Base-by-base conservation (phyloP, 2,113 vertebrate genomes). In the Ciconia boyciana region DNA sequence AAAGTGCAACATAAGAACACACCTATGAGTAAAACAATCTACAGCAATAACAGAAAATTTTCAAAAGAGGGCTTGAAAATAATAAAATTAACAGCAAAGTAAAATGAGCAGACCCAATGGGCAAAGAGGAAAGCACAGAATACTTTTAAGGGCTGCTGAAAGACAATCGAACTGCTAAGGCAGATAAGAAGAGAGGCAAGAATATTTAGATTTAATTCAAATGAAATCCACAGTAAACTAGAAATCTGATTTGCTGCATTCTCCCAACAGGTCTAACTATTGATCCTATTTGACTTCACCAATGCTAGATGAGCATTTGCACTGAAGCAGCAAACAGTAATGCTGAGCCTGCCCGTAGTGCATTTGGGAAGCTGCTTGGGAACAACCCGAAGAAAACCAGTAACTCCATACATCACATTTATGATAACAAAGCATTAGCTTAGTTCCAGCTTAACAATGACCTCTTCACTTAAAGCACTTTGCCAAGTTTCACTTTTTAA, bases 331-430 rank as follows among this genome's bases (percentile, higher is more conserved):
- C 0, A 1, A 60, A 57, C 2, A 15, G 57, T 13, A 29, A 64
- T 3, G 8, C 49, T 36, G n/a, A 81, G 34, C 46, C 31, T 52
- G 34, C 19, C 65, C 43, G 62, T 12, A 16, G 34, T 8, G 28
- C 21, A 12, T 22, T 71, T 61, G 49, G 22, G 49, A 90, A 66
- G 49, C 0, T 1, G n/a, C 21, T n/a, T 0, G 0, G 51, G 78
- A 78, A 22, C 10, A 62, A 44, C 10, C 10, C 1, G 1, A 66
- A 36, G 17, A 22, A 52, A 82, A 48, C 22, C n/a, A 43, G 36
- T 6, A 55, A 61, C 55, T 57, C 49, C 54, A 64, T 25, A 41
- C 16, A 65, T n/a, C 54, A n/a, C 18, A 6, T 51, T 58, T 54
- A 64, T 16, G 9, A 46, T 24, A 60, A 65, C 41, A 57, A 39